Evolutionary conservation across 2,888 invertebrate species (phyloP).

Genomic region (Platycheirus albimanus): DNA sequence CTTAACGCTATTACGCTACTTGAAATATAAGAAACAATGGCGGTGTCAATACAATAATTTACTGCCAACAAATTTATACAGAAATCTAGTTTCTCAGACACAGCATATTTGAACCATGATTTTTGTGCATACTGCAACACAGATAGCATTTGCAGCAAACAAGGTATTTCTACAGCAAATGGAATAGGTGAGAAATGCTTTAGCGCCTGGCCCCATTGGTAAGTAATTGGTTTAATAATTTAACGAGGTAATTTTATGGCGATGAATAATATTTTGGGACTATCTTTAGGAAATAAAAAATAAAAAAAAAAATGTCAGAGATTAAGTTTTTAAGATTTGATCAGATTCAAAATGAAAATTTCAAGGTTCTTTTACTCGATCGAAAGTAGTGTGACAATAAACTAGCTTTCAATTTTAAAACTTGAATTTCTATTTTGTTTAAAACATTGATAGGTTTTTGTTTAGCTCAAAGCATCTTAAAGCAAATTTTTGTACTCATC

Average conservation of each 20-base stretch:
- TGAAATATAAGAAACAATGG: background rate
- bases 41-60: background rate
- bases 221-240: conserved; percentile 65
- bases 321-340: background rate
- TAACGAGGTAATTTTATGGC: conserved; percentile 65
- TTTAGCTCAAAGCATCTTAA: too few relatives aligned
- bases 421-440: too few relatives aligned
- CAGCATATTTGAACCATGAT: conserved; percentile 37
- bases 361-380: too few relatives aligned
- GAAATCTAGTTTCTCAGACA: conserved; percentile 57
- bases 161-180: conserved; percentile 63
- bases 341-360: too few relatives aligned
- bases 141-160: conserved; percentile 70
- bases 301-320: background rate
- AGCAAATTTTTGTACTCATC: too few relatives aligned
- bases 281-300: background rate
- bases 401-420: too few relatives aligned
- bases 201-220: conserved; percentile 59
- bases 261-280: conserved; percentile 41
- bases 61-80: background rate
- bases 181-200: conserved; percentile 65
- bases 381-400: too few relatives aligned
- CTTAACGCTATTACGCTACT: background rate
- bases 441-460: too few relatives aligned
- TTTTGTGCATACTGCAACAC: conserved; percentile 60